Evolutionary conservation across 2,113 vertebrate species (phyloP).

Genomic region (Eurystomus gularis): DNA sequence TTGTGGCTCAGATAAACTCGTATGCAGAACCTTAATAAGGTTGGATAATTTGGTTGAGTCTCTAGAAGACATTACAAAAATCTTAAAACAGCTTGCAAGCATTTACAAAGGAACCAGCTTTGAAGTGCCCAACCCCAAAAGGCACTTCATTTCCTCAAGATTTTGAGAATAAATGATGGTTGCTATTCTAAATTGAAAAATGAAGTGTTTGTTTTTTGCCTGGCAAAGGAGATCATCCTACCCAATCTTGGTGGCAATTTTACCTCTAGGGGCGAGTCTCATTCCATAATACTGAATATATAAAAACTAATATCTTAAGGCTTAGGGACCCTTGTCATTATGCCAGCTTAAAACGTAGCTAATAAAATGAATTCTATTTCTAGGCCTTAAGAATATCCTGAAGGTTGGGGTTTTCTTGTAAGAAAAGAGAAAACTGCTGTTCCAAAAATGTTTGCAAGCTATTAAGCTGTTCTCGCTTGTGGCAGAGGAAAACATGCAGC

Average conservation of each 20-base stretch:
- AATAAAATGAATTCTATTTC: constrained; percentile 10
- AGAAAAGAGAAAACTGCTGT: background rate
- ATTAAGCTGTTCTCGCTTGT: constrained; percentile 20
- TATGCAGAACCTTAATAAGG: background rate
- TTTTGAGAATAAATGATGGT: background rate
- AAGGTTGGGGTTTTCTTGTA: background rate
- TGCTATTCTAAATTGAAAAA: constrained; percentile 20
- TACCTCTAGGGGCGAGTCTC: background rate
- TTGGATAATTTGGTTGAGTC: background rate
- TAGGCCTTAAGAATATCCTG: constrained; percentile 4
- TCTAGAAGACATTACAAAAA: background rate
- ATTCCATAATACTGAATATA: background rate
- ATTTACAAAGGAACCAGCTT: background rate
- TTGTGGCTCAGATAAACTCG: background rate
- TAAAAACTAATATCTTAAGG: background rate
- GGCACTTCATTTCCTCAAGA: constrained; percentile 2
- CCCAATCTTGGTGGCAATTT: background rate
- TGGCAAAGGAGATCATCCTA: background rate
- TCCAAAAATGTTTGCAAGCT: constrained; percentile 15
- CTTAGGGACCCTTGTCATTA: background rate
- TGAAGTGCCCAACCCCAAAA: background rate
- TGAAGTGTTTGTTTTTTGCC: background rate
- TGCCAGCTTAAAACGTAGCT: background rate
- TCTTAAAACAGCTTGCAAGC: background rate
- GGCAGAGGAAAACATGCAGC: constrained; percentile 23